A percentile compares a stretch with the other conserved stretches of the same genome.
These are phyloP conservation scores for Nibea coibor DNA, from an alignment of 2,113 vertebrate genomes.

Conservation along the genomic window DNA sequence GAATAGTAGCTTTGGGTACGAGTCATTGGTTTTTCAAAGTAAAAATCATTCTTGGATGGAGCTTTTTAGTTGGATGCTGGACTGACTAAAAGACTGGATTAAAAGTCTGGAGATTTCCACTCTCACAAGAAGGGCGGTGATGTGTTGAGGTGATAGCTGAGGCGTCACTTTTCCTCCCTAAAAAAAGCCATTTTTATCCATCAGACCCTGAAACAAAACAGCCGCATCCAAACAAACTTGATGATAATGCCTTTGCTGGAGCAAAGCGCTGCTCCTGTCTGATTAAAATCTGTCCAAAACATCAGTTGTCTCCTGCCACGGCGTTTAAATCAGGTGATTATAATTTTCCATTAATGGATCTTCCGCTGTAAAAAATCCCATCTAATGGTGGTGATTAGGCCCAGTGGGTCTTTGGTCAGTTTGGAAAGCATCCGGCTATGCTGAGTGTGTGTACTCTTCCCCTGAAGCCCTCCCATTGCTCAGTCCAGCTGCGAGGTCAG, in stretches of 20 bases:
- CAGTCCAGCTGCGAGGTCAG: conserved; percentile 63
- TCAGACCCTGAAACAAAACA: neutral
- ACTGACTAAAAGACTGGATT: conserved; percentile 17
- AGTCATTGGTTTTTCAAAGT: conserved; percentile 28
- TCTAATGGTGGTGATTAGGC: conserved; percentile 60
- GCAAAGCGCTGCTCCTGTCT: neutral
- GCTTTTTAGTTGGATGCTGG: conserved; percentile 33
- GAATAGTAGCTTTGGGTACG: conserved; percentile 41
- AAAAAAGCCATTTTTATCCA: neutral
- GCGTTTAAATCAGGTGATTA: conserved; percentile 54
- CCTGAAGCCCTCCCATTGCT: conserved; percentile 41
- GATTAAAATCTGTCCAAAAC: conserved; percentile 32
- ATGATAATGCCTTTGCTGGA: neutral
- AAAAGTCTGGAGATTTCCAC: neutral
- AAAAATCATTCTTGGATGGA: conserved; percentile 15
- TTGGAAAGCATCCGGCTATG: conserved; percentile 37
- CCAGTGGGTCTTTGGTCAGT: conserved; percentile 51
- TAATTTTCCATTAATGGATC: conserved; percentile 47
- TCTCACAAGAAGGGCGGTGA: neutral
- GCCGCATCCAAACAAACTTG: neutral
- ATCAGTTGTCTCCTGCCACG: conserved; percentile 9
- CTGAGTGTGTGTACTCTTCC: conserved; percentile 29
- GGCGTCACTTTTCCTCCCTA: neutral
- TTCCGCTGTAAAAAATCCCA: conserved; percentile 37
- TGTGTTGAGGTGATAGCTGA: neutral